These are phyloP conservation scores for Urocynchramus pylzowi DNA, from an alignment of 2,113 vertebrate species.

Conservation along the genomic window DNA sequence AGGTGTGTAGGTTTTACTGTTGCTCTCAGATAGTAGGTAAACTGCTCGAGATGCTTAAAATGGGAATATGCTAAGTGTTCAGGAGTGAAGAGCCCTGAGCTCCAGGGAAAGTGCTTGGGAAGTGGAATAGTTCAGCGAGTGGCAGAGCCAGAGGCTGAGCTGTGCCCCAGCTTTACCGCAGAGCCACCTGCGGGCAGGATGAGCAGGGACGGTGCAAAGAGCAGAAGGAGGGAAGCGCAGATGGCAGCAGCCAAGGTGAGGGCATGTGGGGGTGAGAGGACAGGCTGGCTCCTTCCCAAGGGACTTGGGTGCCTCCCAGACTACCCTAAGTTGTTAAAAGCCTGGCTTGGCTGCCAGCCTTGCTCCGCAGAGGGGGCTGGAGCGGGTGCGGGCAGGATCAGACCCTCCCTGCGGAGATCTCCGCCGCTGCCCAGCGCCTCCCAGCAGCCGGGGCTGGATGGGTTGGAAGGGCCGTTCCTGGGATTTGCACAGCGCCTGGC, in stretches of 20 bases:
- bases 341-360: background rate
- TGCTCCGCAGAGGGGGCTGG: accelerated
- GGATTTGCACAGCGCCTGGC: conserved; percentile 24
- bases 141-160: background rate
- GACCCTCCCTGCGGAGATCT: background rate
- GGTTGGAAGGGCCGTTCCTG: background rate
- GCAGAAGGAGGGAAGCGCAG: background rate
- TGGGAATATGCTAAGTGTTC: background rate
- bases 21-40: conserved; percentile 19
- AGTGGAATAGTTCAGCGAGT: background rate
- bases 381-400: accelerated
- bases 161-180: background rate
- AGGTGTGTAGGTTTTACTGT: conserved; percentile 19
- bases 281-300: background rate
- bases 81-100: conserved; percentile 1
- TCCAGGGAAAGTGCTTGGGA: background rate
- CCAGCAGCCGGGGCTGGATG: background rate
- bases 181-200: accelerated
- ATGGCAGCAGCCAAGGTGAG: background rate
- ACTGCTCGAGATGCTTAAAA: background rate
- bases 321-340: accelerated
- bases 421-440: background rate
- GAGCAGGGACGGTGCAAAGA: accelerated
- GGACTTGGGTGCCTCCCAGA: background rate
- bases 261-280: background rate